Conservation (phyloP, 2,797 vertebrate genomes). For the Sorex maritimensis region DNA sequence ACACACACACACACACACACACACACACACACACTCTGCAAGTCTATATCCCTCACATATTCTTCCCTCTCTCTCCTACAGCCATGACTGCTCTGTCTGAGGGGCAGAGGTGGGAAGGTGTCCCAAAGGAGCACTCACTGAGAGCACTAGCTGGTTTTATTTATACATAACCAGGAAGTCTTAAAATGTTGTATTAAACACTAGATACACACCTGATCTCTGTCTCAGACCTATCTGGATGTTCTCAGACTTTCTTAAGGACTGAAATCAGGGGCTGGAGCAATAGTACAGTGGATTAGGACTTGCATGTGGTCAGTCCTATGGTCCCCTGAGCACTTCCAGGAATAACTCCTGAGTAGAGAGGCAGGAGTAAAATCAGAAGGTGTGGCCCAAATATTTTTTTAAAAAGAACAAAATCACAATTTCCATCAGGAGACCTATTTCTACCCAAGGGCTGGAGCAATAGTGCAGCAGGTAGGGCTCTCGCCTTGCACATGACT, state of each 20-base stretch:
- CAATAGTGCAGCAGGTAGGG: too few relatives aligned
- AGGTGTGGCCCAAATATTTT: too few relatives aligned
- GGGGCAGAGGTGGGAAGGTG: neutral
- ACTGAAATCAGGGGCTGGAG: neutral
- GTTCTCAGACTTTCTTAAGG: constrained; percentile 42
- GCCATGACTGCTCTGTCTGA: neutral
- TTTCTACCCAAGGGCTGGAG: constrained; percentile 22
- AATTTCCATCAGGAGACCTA: constrained; percentile 43
- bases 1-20: too few relatives aligned
- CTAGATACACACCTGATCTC: neutral
- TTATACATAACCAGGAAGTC: constrained; percentile 10
- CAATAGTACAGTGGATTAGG: neutral
- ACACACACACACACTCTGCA: too few relatives aligned
- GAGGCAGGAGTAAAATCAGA: too few relatives aligned
- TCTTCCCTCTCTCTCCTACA: neutral
- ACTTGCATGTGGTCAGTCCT: too few relatives aligned
- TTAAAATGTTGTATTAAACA: constrained; percentile 19
- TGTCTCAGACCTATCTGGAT: neutral
- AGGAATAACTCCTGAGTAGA: too few relatives aligned
- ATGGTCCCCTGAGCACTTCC: too few relatives aligned
- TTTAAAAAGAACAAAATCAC: neutral
- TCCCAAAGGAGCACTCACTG: constrained; percentile 6
- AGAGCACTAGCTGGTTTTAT: neutral
- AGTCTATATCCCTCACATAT: too few relatives aligned
- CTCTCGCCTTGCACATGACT: too few relatives aligned